Conservation (phyloP, 53 echinoderm and acorn worm genomes). For the Antedon mediterranea region DNA sequence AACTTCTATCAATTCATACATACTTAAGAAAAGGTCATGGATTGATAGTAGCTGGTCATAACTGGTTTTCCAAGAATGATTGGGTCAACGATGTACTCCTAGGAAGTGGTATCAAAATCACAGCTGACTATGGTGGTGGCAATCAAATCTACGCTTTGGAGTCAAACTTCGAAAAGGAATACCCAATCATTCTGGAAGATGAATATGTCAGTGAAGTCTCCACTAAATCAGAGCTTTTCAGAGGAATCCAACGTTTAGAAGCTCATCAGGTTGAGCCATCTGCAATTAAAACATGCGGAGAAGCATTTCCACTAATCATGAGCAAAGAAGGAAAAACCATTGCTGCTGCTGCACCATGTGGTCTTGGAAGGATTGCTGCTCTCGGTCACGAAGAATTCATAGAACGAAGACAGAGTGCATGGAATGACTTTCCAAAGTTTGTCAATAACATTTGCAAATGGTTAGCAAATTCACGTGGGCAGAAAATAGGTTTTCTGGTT, state of each 20-base stretch:
- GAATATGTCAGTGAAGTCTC: background rate
- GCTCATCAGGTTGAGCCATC: background rate
- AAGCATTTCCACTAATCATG: background rate
- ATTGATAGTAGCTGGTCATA: background rate
- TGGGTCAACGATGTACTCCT: background rate
- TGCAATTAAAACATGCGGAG: background rate
- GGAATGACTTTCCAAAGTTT: background rate
- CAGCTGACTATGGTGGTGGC: background rate
- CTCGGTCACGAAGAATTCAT: background rate
- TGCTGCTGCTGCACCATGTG: background rate
- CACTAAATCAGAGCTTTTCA: background rate
- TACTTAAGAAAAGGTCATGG: background rate
- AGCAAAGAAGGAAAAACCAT: background rate
- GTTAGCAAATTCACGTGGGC: background rate
- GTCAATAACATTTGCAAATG: background rate
- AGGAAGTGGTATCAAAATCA: background rate
- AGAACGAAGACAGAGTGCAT: background rate
- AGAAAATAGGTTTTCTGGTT: background rate
- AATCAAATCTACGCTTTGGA: background rate
- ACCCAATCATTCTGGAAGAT: background rate
- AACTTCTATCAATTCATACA: background rate
- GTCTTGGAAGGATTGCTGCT: background rate
- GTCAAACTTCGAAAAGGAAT: background rate
- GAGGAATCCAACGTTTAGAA: background rate
- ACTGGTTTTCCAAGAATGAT: background rate